Base-by-base conservation (phyloP, 53 echinoderm and acorn worm genomes). In the Actinopyga echinites region DNA sequence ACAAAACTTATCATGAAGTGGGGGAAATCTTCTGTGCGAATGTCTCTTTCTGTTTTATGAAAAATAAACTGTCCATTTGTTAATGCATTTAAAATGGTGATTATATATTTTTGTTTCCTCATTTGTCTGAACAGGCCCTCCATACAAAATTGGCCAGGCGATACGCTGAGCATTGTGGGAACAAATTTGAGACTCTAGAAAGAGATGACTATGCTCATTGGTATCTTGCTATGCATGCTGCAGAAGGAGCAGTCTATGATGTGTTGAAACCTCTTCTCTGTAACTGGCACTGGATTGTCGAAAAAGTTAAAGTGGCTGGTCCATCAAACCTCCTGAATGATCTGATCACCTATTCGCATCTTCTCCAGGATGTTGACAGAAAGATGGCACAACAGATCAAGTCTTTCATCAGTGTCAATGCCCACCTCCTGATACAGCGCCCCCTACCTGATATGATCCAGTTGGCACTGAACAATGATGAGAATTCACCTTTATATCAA, bases 181-280 rank as follows among this genome's bases (percentile, higher is more conserved):
- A 89, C 19, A 26, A 80, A 34, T 95, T 86, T 55, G 85, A 93
- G 87, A 84, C 54, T 0, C 69, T 95, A 20, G 86, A 90, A 11
- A 84, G 89, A 29, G 95, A 95, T 59, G n/a, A 55, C 24, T 95
- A 95, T 68, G 87, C 89, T 20, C 85, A 95, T 62, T 88, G 87
- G 89, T 87, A 95, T 57, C 85, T 95, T 0, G 87, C 95, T n/a
- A 83, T 77, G 82, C 93, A 95, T 65, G 91, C 93, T 86, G 87
- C 89, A 23, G 74, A 87, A 60, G 95, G 86, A 34, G 35, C 79
- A 17, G 79, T 84, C 22, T 68, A 61, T 30, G 63, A 79, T 13
- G 84, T 91, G 30, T 85, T 95, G 12, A 31, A 83, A 38, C 62
- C 49, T 45, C 11, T 95, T 10, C 87, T 95, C 38, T 86, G 82